Percentiles rank a stretch among this genome's conserved stretches.
Evolutionary conservation across 2,888 invertebrate species (phyloP).

Genomic region (Byasa hedistus): DNA sequence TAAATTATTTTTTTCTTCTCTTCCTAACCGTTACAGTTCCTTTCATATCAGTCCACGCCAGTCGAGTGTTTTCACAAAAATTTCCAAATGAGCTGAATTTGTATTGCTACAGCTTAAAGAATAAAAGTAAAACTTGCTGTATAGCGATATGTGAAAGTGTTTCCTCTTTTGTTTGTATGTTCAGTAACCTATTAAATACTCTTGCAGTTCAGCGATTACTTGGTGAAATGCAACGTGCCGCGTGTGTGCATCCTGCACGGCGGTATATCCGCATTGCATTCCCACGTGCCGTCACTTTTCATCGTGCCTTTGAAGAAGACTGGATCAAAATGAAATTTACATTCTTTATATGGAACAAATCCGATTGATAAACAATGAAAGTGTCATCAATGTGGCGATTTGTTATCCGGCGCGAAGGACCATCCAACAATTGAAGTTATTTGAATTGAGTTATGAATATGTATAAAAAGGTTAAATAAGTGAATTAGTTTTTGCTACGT

Average conservation of each 20-base stretch:
- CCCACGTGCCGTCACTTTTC: slow-evolving; percentile 82
- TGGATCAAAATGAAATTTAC: slow-evolving; percentile 36
- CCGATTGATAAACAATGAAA: not conserved
- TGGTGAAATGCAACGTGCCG: slow-evolving; percentile 87
- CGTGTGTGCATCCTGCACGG: slow-evolving; percentile 93
- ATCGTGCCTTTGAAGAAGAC: slow-evolving; percentile 50
- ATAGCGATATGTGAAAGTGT: too few relatives aligned
- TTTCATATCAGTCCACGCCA: too few relatives aligned
- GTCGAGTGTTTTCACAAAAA: too few relatives aligned
- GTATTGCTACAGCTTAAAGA: too few relatives aligned
- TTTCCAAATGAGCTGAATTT: too few relatives aligned
- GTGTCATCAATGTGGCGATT: not conserved
- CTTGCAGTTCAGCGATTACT: slow-evolving; percentile 90
- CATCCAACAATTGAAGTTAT: not conserved
- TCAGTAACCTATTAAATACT: slow-evolving; percentile 27
- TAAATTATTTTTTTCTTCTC: too few relatives aligned
- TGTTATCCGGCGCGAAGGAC: slow-evolving; percentile 20
- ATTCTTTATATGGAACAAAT: slow-evolving; percentile 12
- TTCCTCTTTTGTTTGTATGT: not conserved
- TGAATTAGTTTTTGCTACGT: too few relatives aligned
- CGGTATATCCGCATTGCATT: slow-evolving; percentile 88
- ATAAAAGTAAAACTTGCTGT: too few relatives aligned
- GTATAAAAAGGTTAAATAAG: too few relatives aligned
- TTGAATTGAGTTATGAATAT: too few relatives aligned
- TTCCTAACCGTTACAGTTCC: too few relatives aligned